A percentile compares a stretch with the other conserved stretches of the same genome.
Evolutionary conservation across 2,888 invertebrate genomes (phyloP).

Genomic region (Ophion slaviceki): DNA sequence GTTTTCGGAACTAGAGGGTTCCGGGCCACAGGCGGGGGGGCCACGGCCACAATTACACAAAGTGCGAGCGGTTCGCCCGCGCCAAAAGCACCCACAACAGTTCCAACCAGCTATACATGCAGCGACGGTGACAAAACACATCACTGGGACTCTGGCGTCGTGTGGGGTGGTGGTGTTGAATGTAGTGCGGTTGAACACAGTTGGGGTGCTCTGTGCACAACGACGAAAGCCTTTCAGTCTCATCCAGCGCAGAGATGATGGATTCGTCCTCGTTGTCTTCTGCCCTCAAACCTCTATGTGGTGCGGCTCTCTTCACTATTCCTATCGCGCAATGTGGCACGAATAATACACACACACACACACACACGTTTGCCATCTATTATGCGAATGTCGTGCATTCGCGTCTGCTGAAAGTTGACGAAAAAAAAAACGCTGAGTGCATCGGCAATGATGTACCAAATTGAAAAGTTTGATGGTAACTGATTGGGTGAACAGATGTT

Average conservation of each 20-base stretch:
- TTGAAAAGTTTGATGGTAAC: too few species aligned
- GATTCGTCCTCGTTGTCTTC: constrained; percentile 65
- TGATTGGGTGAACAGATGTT: too few species aligned
- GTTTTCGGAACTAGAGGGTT: constrained; percentile 71
- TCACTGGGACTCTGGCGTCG: not conserved
- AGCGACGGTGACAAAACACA: constrained; percentile 21
- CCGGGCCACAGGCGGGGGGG: constrained; percentile 77
- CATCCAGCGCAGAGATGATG: constrained; percentile 60
- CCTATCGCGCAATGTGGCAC: constrained; percentile 35
- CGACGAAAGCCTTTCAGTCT: constrained; percentile 64
- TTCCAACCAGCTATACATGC: constrained; percentile 57
- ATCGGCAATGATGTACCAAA: not conserved
- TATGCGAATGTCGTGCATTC: constrained; percentile 19
- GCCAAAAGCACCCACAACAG: constrained; percentile 50
- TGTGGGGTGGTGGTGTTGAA: constrained; percentile 73
- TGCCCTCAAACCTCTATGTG: constrained; percentile 53
- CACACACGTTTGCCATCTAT: constrained; percentile 11
- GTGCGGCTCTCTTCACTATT: constrained; percentile 47
- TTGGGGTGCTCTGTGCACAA: constrained; percentile 52
- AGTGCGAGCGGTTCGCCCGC: constrained; percentile 77
- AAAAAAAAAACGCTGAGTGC: not conserved
- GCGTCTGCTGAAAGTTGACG: not conserved
- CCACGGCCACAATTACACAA: constrained; percentile 78
- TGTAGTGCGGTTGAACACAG: constrained; percentile 52
- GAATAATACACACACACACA: constrained; percentile 14